Base-by-base conservation (phyloP, 1,140 invertebrate genomes). In the Tetramorium alpestre region DNA sequence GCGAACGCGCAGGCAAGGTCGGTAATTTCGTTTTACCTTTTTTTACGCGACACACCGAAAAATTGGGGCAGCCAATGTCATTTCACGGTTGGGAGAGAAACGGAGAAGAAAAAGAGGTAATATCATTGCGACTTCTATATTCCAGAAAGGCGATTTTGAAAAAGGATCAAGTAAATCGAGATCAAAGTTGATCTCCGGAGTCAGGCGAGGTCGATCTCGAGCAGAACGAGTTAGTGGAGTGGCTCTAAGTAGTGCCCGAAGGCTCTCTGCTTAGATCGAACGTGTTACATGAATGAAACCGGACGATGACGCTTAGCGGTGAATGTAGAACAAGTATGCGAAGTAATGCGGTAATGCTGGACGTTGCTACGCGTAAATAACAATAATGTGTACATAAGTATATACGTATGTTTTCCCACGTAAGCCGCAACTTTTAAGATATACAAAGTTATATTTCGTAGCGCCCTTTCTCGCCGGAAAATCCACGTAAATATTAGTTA, bases 281-380 rank as follows among this genome's bases (percentile, higher is more conserved):
- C 54, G n/a, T 60, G 67, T 82, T 82, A 82, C 18, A 22, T 70
- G 80, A 84, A 73, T 70, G 69, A 73, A 60, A 73, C 54, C 69
- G 69, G 69, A 75, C 13, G 69, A 18, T 28, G 80, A 38, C 18
- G 54, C 72, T 84, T 62, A 84, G 69, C 54, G 56, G 54, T 60
- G 56, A 84, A 84, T 84, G 80, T 75, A 47, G 69, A 84, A 72
- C 80, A 28, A n/a, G 25, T 72, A 47, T 60, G 44, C 28, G 41
- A 72, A 72, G 41, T 82, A 82, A 73, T 47, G 11, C 49, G 7
- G n/a, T 25, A n/a, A 25, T 7, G 22, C 38, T 33, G 47, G 13
- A 81, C 28, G 33, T 41, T 8, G 33, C 7, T 33, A 60, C 54
- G 38, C 44, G 25, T 69, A 84, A 84, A 75, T 10, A 84, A 84